Percentiles rank a stretch among this genome's conserved stretches.
phyloP scores from a whole-genome alignment of 2,888 invertebrate species.

The Amaurobius ferox region DNA sequence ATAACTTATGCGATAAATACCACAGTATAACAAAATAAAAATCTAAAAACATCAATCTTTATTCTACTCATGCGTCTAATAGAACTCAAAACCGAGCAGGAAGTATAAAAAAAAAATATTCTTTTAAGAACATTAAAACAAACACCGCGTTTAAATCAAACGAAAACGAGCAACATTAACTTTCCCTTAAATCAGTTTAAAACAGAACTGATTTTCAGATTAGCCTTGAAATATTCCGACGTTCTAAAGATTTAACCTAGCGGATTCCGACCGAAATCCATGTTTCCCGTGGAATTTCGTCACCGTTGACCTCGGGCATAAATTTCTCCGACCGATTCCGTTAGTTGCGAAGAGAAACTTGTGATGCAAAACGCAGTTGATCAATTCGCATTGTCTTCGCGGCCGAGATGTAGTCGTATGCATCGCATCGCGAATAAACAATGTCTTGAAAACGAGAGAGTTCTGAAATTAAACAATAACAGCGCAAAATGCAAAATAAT shows the following conservation, averaged over 20 bases:
- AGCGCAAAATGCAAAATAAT: neutral
- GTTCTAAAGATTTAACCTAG: neutral
- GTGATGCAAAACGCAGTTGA: neutral
- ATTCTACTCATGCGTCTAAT: no score
- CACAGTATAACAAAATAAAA: no score
- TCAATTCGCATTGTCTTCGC: neutral
- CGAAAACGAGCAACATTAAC: no score
- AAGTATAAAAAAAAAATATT: no score
- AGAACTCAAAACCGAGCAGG: no score
- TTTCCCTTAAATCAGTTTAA: neutral
- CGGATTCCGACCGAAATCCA: neutral
- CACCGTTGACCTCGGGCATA: conserved; percentile 8
- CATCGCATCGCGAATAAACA: neutral
- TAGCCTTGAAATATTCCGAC: neutral
- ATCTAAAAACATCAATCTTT: no score
- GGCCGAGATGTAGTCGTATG: neutral
- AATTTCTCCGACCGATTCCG: neutral
- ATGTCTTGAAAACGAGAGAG: neutral
- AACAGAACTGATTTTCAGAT: neutral
- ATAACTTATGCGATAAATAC: no score
- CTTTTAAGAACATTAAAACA: no score
- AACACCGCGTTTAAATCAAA: no score
- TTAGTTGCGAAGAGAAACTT: neutral
- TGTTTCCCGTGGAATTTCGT: neutral
- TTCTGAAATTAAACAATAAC: neutral